phyloP scores from a whole-genome alignment of 2,113 vertebrate species.

The Pachycephala philippinensis region DNA sequence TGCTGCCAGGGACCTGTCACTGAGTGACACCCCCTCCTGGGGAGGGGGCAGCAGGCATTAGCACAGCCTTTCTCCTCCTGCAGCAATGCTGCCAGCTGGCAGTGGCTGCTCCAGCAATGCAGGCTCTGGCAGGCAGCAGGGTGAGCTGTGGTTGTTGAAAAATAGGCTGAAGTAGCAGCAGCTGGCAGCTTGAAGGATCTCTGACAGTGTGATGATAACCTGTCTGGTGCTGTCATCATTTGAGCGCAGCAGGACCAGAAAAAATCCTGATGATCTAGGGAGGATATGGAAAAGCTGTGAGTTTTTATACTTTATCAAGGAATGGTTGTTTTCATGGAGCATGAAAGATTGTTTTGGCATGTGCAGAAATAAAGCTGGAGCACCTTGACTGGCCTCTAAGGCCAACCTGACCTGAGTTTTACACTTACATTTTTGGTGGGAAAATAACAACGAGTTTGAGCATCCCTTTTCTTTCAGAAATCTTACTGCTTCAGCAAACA shows the following conservation, averaged over 20 bases:
- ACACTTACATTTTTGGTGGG: background rate
- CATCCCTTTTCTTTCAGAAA: background rate
- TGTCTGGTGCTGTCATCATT: background rate
- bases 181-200: background rate
- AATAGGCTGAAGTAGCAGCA: background rate
- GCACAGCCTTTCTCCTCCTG: background rate
- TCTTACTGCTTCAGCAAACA: background rate
- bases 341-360: background rate
- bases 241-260: background rate
- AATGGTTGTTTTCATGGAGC: background rate
- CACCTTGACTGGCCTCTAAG: background rate
- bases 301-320: background rate
- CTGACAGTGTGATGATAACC: slow-evolving; percentile 24
- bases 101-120: background rate
- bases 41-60: background rate
- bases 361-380: background rate
- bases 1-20: background rate
- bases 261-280: background rate
- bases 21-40: background rate
- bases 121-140: background rate
- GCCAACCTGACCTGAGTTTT: background rate
- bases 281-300: background rate
- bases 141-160: background rate
- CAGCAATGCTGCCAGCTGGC: background rate
- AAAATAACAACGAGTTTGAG: background rate